Percentiles rank a stretch among this genome's conserved stretches.
Evolutionary conservation across 1,140 invertebrate species (phyloP).

Genomic region (Drosophila triauraria): DNA sequence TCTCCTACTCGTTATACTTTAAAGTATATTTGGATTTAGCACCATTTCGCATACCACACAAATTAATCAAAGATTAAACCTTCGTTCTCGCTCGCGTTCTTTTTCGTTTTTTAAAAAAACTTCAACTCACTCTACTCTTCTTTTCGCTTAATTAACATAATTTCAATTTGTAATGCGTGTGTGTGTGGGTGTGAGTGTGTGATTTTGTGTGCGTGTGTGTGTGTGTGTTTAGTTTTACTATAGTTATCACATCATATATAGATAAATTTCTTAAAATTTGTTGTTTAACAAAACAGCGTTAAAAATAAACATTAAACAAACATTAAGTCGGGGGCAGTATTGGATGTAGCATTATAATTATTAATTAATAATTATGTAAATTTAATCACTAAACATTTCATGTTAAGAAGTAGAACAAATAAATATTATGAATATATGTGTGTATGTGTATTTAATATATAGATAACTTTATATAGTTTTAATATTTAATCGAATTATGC

Average conservation of each 20-base stretch:
- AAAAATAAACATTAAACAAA: slow-evolving; percentile 80
- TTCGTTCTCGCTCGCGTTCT: slow-evolving; percentile 18
- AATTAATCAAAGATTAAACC: slow-evolving; percentile 66
- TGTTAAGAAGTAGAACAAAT: slow-evolving; percentile 78
- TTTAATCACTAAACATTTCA: slow-evolving; percentile 71
- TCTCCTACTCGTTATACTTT: slow-evolving; percentile 55
- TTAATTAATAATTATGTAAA: slow-evolving; percentile 45
- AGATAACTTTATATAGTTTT: slow-evolving; percentile 33
- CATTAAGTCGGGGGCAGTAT: slow-evolving; percentile 82
- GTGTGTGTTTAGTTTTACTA: slow-evolving; percentile 74
- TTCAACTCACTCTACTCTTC: slow-evolving; percentile 35
- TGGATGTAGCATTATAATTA: slow-evolving; percentile 70
- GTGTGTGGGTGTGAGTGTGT: slow-evolving; percentile 33
- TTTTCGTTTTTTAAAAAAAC: slow-evolving; percentile 51
- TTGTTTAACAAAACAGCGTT: slow-evolving; percentile 75
- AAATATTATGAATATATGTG: slow-evolving; percentile 71
- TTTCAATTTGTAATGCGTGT: slow-evolving; percentile 77
- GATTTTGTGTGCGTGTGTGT: slow-evolving; percentile 36
- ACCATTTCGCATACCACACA: slow-evolving; percentile 83
- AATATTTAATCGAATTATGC: slow-evolving; percentile 49
- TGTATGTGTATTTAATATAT: slow-evolving; percentile 50
- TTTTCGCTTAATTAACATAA: slow-evolving; percentile 72
- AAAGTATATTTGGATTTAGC: slow-evolving; percentile 85
- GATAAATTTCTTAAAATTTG: slow-evolving; percentile 74
- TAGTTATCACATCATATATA: slow-evolving; percentile 82